Percentiles rank a stretch among this genome's conserved stretches.
Conservation (phyloP, 1,140 invertebrate genomes). For the Ctenoplectra terminalis region DNA sequence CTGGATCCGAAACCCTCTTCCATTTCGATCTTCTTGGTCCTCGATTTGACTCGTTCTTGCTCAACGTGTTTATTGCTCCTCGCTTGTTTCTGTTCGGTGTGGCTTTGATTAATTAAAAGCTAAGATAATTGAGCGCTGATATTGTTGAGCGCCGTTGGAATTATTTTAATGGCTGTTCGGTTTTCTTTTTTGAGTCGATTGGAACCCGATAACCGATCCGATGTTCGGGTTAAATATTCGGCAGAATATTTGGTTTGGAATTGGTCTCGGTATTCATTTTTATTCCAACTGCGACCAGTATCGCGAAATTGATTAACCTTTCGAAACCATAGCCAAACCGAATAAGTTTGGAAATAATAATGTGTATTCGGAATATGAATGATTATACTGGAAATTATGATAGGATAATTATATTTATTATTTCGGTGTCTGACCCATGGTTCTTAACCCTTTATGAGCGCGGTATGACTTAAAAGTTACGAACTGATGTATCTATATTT, state of each 20-base stretch:
- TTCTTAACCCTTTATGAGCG: too few relatives aligned
- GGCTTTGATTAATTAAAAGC: constrained; percentile 6
- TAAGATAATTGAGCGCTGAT: not conserved
- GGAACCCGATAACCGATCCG: not conserved
- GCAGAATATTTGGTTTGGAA: not conserved
- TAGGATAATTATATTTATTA: not conserved
- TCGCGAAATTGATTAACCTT: not conserved
- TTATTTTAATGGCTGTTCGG: not conserved
- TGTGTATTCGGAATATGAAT: not conserved
- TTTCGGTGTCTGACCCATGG: too few relatives aligned
- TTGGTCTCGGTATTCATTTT: too few relatives aligned
- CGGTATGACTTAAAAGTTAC: too few relatives aligned
- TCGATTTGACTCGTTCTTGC: not conserved
- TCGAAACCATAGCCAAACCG: not conserved
- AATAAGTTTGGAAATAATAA: not conserved
- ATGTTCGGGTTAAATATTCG: constrained; percentile 4
- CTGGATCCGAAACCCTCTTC: not conserved
- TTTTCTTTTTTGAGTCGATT: not conserved
- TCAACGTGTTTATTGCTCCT: not conserved
- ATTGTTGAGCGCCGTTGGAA: not conserved
- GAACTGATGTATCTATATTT: too few relatives aligned
- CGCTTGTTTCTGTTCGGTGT: not conserved
- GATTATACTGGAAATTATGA: not conserved
- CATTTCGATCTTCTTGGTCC: too few relatives aligned
- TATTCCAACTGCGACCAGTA: not conserved